Evolutionary conservation across 2,113 vertebrate species (phyloP).

Genomic region (Pomatorhinus ruficollis): DNA sequence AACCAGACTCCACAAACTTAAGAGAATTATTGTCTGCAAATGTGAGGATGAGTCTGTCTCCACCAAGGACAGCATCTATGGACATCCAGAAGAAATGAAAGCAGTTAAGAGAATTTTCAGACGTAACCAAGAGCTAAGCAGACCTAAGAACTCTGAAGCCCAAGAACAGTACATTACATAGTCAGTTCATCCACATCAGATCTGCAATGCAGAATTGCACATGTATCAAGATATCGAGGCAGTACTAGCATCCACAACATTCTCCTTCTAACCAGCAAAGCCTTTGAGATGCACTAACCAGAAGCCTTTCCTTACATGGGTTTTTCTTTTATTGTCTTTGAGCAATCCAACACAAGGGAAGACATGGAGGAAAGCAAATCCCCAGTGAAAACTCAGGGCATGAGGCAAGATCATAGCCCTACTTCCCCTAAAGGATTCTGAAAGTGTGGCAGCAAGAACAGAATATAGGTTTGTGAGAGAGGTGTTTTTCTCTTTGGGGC

Average conservation of each 20-base stretch:
- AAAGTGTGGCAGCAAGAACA: neutral
- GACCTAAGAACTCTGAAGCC: neutral
- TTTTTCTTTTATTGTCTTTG: neutral
- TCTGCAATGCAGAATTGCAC: neutral
- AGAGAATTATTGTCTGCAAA: neutral
- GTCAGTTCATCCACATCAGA: neutral
- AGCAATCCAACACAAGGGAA: neutral
- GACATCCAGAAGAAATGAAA: neutral
- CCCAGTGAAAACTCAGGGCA: neutral
- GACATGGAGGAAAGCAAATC: neutral
- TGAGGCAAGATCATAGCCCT: neutral
- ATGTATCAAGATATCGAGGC: neutral
- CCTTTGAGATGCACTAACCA: neutral
- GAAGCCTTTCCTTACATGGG: neutral
- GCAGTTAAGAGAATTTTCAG: neutral
- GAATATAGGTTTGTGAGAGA: too few relatives aligned
- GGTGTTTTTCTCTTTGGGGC: neutral
- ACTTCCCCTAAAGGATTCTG: neutral
- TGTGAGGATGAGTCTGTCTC: neutral
- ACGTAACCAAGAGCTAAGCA: neutral
- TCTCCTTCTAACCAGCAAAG: neutral
- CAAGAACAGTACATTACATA: neutral
- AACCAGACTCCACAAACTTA: neutral
- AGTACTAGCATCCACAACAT: neutral
- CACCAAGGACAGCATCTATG: neutral